A percentile compares a stretch with the other conserved stretches of the same genome.
phyloP scores from a whole-genome alignment of 2,797 vertebrate genomes.

The Syndactyla subalaris region DNA sequence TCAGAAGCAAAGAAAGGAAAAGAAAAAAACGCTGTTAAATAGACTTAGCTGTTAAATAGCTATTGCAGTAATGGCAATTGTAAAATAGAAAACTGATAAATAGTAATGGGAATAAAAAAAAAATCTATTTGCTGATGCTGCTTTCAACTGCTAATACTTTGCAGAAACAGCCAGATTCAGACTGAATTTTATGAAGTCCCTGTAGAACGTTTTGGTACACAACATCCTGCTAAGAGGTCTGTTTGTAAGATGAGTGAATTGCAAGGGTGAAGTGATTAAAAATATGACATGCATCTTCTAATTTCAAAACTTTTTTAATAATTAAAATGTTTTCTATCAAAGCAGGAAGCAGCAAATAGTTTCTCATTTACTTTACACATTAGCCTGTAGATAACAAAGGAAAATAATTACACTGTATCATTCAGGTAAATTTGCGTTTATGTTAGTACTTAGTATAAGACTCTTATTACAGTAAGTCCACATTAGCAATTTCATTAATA shows the following conservation, averaged over 20 bases:
- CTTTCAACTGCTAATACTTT: background rate
- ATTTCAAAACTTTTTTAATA: background rate
- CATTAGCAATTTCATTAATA: background rate
- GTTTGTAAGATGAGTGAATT: background rate
- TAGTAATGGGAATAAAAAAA: background rate
- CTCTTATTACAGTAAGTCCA: background rate
- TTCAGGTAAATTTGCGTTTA: background rate
- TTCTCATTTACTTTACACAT: background rate
- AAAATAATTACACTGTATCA: background rate
- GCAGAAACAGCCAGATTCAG: background rate
- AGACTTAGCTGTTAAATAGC: background rate
- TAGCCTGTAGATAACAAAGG: background rate
- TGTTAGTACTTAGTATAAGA: background rate
- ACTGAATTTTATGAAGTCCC: background rate
- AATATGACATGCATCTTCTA: background rate
- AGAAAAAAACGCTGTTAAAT: background rate
- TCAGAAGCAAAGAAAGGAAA: background rate
- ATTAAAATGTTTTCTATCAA: background rate
- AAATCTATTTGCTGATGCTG: background rate
- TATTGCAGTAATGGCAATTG: background rate
- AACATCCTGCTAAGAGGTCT: background rate
- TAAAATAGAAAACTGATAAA: background rate
- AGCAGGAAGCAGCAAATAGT: background rate
- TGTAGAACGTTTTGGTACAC: background rate
- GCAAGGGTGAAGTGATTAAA: background rate